These are phyloP conservation scores for Drosophila sp. DNA, from an alignment of 1,140 invertebrate genomes.

Conservation along the genomic window DNA sequence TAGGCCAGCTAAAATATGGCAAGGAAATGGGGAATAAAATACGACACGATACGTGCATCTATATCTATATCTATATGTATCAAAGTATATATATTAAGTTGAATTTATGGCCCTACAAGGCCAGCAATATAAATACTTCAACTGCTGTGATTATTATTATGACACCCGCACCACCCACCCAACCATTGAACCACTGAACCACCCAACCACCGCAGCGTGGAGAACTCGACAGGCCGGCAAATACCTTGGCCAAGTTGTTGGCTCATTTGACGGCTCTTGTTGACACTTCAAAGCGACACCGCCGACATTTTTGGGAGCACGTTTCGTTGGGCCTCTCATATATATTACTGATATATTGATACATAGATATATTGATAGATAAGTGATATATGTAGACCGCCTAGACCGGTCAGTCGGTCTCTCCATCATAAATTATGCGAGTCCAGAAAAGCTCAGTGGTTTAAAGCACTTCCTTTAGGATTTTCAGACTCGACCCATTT, in stretches of 20 bases:
- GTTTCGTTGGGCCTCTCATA: conserved; percentile 15
- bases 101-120: conserved; percentile 65
- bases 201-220: conserved; percentile 2
- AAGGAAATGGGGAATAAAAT: conserved; percentile 55
- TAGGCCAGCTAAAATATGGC: conserved; percentile 3
- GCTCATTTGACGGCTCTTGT: conserved; percentile 42
- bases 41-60: conserved; percentile 35
- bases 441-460: conserved; percentile 8
- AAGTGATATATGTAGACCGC: conserved; percentile 17
- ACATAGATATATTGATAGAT: neutral
- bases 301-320: conserved; percentile 32
- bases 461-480: conserved; percentile 21
- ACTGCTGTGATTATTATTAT: conserved; percentile 63
- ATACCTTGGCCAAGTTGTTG: conserved; percentile 46
- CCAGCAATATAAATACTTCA: conserved; percentile 70
- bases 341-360: conserved; percentile 33
- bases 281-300: conserved; percentile 46
- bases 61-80: conserved; percentile 9
- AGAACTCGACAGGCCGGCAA: conserved; percentile 15
- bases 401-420: conserved; percentile 13
- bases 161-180: conserved; percentile 33
- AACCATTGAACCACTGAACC: neutral
- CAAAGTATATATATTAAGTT: conserved; percentile 49
- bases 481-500: neutral
- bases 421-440: conserved; percentile 28